Evolutionary conservation across 2,888 invertebrate genomes (phyloP), one percentile per base, ranked within the genome.

Genomic region (Sympetrum striolatum): DNA sequence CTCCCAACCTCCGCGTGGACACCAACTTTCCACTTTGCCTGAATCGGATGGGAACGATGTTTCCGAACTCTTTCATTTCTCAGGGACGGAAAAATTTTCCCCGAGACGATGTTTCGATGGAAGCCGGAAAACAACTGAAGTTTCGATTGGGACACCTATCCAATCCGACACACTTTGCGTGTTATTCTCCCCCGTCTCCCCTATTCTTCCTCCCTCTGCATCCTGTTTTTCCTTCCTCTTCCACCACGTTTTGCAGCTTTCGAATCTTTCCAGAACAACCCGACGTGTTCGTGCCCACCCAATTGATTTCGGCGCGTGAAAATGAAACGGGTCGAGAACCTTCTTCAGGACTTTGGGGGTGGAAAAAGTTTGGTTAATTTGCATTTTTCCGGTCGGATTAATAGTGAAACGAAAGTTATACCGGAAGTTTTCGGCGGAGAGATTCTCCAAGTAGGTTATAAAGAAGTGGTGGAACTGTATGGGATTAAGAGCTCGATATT

Each of bases 61-160:
- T 86, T 22, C 86, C 86, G 53, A 86, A 86, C 86, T 86, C 86
- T 86, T 86, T 86, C 86, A 86, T 86, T 86, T 86, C 86, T 15
- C 58, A 86, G 53, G 35, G 82, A 58, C 22, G 58, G 86, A 37
- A 86, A 73, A n/a, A 73, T 73, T 73, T 31, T 73, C 25, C 73
- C 25, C 25, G 73, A 73, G 73, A 73, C 73, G 73, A 73, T 73
- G 73, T 25, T 31, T 3, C 73, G 73, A 73, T 10, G 73, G 25
- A 73, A 73, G 73, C 22, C 73, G 73, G 73, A 73, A 73, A 73
- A 73, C 73, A 73, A 73, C 73, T 22, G 14, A 73, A 73, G 73
- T 73, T 73, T 73, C 73, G 73, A 73, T 73, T 73, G 73, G 73
- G 73, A 73, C 73, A 73, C 73, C 73, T 73, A 73, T 73, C 73